A percentile compares a stretch with the other conserved stretches of the same genome.
phyloP scores from a whole-genome alignment of 2,797 vertebrate species.

The Pantherophis alleghaniensis region DNA sequence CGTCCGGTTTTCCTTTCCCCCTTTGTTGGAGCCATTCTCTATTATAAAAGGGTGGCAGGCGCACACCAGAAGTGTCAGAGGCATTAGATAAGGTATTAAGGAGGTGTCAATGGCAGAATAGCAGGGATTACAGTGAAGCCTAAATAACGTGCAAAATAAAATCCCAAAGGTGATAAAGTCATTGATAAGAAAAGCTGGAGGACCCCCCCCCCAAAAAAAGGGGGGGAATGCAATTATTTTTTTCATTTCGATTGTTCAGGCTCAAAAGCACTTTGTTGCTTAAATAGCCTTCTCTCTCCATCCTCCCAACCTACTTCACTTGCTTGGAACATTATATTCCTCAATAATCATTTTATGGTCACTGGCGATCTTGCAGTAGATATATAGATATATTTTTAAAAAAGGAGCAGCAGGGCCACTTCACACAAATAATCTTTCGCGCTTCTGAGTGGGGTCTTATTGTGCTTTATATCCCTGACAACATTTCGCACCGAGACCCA shows the following conservation, averaged over 20 bases:
- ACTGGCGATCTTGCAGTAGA: fast-evolving
- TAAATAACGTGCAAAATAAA: conserved; percentile 69
- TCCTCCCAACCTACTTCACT: background rate
- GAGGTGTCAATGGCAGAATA: conserved; percentile 60
- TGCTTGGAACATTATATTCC: background rate
- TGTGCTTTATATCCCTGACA: background rate
- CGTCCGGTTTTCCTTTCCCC: background rate
- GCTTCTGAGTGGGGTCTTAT: background rate
- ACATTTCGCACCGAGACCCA: background rate
- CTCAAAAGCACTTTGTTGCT: conserved; percentile 50
- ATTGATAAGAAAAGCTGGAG: conserved; percentile 60
- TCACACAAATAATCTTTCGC: background rate
- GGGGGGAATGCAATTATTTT: conserved; percentile 59
- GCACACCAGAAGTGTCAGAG: conserved; percentile 63
- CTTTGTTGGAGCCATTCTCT: background rate
- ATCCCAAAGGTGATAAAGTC: conserved; percentile 60
- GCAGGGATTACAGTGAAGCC: conserved; percentile 63
- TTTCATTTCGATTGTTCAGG: conserved; percentile 55
- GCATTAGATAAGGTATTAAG: conserved; percentile 66
- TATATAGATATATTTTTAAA: background rate
- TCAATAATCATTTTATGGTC: background rate
- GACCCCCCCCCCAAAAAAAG: conserved; percentile 32
- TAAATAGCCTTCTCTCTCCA: conserved; percentile 20
- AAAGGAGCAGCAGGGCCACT: background rate
- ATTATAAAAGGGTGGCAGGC: conserved; percentile 44